phyloP scores from a whole-genome alignment of 2,797 vertebrate genomes.

The Hozukius guyotensis region DNA sequence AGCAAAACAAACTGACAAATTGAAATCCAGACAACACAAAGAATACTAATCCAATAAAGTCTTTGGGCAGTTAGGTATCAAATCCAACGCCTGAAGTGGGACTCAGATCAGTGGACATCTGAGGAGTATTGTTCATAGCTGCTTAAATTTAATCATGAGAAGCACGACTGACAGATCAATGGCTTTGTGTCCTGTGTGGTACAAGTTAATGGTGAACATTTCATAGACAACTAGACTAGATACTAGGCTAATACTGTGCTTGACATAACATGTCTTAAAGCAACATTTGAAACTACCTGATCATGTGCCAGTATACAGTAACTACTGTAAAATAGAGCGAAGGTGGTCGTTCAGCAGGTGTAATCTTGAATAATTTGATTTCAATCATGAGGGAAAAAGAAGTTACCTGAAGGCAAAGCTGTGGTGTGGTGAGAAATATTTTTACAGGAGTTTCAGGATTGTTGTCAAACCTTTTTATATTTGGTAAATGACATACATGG shows the following conservation, averaged over 20 bases:
- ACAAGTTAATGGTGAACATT: not conserved
- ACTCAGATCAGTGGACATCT: not conserved
- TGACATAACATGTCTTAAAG: not conserved
- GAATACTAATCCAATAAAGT: not conserved
- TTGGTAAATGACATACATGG: not conserved
- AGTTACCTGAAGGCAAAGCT: not conserved
- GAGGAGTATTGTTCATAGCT: not conserved
- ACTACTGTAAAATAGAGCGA: not conserved
- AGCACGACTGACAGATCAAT: not conserved
- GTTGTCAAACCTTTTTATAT: not conserved
- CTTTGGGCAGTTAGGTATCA: not conserved
- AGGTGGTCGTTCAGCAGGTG: not conserved
- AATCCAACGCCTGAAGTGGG: not conserved
- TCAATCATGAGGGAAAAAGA: not conserved
- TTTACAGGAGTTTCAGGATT: not conserved
- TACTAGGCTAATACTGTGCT: not conserved
- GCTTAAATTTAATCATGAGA: constrained; percentile 3
- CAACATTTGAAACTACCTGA: not conserved
- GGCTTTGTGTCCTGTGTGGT: not conserved
- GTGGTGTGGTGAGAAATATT: not conserved
- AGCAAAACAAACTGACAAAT: not conserved
- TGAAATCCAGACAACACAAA: constrained; percentile 33
- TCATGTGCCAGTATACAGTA: not conserved
- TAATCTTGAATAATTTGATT: not conserved
- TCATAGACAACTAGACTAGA: not conserved